Base-by-base conservation (phyloP, 2,113 vertebrate genomes). In the Irena cyanogastra region DNA sequence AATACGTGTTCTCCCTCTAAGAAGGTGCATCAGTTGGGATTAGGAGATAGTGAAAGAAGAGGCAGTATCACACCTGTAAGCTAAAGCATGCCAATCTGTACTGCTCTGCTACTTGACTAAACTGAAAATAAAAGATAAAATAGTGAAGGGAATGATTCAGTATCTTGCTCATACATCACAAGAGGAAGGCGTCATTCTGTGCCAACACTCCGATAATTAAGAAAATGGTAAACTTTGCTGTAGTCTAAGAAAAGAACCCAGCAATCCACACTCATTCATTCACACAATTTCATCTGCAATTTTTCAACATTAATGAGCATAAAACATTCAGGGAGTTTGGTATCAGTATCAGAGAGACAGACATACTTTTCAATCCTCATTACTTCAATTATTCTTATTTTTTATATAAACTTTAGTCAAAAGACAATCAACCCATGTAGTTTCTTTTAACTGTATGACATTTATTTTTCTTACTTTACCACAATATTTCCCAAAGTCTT, bases 401-500 rank as follows among this genome's bases (percentile, higher is more conserved):
- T 33, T 11, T 53, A 54, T 27, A 47, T 7, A 57, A 57, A 61
- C 33, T 35, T 80, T 11, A 65, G 30, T 24, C 20, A 75, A 81
- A 77, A 77, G 37, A 37, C 23, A 87, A 77, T 20, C 30, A 53
- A 45, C 4, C 1, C 52, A 81, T 4, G 16, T 11, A 75, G 28
- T 5, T 80, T 47, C 37, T 86, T 37, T 61, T 65, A 91, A 76
- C 8, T n/a, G 2, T 64, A 82, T 50, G 20, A 75, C 21, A 60
- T 15, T 95, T 83, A 83, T 97, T 98, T 98, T 91, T 83, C 99
- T 98, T 98, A 99, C 99, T 99, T 99, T 85, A 99, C 98, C 89
- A 99, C 99, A 89, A 99, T 99, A 96, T 99, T 99, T 98, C 99
- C 99, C 96, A 99, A 97, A 85, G 97, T 98, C 76, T 98, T 98